Evolutionary conservation across 2,113 vertebrate genomes (phyloP).

Genomic region (Xenopus laevis): DNA sequence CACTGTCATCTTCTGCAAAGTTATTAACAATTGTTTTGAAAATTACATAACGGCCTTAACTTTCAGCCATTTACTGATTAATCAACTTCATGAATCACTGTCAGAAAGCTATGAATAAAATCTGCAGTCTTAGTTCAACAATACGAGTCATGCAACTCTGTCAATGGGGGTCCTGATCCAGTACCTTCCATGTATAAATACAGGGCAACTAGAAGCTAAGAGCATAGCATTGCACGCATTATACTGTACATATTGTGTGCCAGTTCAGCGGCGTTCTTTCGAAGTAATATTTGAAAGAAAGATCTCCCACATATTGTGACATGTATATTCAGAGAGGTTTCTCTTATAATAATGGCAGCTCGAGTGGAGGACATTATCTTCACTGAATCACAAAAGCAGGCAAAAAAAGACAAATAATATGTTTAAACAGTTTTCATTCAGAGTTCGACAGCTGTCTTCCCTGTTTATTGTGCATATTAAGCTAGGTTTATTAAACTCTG

Average conservation of each 20-base stretch:
- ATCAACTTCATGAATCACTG: background rate
- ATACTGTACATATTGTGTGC: background rate
- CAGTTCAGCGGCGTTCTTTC: background rate
- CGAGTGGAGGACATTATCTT: no score
- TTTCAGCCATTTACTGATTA: background rate
- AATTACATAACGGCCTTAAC: background rate
- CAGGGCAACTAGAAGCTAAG: no score
- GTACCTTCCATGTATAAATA: no score
- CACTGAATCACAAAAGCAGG: no score
- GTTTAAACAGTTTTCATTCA: no score
- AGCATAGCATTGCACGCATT: background rate
- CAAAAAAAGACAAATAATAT: no score
- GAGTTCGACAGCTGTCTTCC: no score
- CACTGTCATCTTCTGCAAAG: background rate
- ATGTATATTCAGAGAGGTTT: background rate
- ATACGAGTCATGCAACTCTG: background rate
- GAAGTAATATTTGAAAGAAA: background rate
- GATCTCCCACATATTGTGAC: background rate
- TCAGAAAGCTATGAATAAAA: background rate
- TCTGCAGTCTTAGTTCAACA: background rate
- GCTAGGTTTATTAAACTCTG: no score
- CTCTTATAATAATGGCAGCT: no score
- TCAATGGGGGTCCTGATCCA: background rate
- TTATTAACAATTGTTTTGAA: conserved; percentile 12
- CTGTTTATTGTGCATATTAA: no score